Conservation (phyloP, 92 coral and sea anemone species). For the Metridium senile region DNA sequence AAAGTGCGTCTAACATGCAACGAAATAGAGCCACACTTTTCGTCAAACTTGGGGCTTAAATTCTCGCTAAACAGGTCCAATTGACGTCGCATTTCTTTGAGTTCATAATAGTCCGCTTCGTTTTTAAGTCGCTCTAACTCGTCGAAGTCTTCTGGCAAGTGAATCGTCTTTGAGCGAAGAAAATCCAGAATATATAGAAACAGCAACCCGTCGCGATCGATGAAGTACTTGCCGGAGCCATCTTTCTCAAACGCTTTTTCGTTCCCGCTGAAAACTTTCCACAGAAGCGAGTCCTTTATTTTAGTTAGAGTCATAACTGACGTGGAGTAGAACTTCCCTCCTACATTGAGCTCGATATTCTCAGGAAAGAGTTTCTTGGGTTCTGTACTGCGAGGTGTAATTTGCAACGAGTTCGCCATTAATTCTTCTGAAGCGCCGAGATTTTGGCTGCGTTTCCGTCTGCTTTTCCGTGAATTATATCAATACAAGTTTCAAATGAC, state of each 20-base stretch:
- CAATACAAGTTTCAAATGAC: too few species aligned
- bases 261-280: constrained; percentile 84
- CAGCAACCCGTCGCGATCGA: constrained; percentile 89
- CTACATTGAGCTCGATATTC: constrained; percentile 93
- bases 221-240: constrained; percentile 79
- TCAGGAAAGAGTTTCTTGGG: constrained; percentile 86
- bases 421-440: neutral
- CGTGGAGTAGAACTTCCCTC: constrained; percentile 89
- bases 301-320: constrained; percentile 86
- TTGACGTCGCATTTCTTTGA: constrained; percentile 64
- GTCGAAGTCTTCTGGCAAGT: constrained; percentile 75
- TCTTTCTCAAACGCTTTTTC: constrained; percentile 63
- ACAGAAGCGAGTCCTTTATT: constrained; percentile 78
- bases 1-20: constrained; percentile 81
- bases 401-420: constrained; percentile 52
- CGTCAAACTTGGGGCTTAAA: constrained; percentile 42
- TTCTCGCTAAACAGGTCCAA: constrained; percentile 51
- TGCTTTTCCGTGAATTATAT: neutral
- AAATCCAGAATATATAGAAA: constrained; percentile 85
- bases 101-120: constrained; percentile 86
- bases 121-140: constrained; percentile 74
- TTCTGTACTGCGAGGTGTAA: constrained; percentile 29
- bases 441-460: neutral
- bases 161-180: constrained; percentile 68
- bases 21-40: constrained; percentile 79